phyloP scores from a whole-genome alignment of 2,797 vertebrate genomes.

The Heliangelus exortis region DNA sequence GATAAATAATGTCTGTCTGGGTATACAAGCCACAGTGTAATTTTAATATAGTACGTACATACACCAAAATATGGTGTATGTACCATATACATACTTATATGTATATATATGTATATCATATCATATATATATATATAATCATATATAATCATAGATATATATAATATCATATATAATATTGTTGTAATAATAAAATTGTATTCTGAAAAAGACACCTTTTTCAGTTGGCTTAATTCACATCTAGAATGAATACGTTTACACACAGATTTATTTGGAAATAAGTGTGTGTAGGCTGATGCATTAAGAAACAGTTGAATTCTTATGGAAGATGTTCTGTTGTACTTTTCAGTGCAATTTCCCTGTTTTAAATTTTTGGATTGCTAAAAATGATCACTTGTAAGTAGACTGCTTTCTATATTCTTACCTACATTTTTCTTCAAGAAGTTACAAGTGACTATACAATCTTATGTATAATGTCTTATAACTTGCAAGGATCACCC shows the following conservation, averaged over 20 bases:
- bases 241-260: neutral
- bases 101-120: too few species aligned
- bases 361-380: neutral
- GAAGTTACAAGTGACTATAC: neutral
- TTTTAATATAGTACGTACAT: neutral
- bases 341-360: neutral
- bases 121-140: too few species aligned
- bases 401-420: neutral
- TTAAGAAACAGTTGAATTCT: neutral
- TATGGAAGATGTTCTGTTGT: neutral
- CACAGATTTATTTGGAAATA: neutral
- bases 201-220: neutral
- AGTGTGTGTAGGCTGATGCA: neutral
- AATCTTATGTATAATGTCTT: neutral
- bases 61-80: neutral
- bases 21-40: neutral
- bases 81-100: too few species aligned
- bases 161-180: neutral
- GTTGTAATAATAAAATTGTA: neutral
- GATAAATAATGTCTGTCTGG: neutral
- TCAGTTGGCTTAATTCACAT: neutral
- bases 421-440: neutral
- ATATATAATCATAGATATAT: too few species aligned
- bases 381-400: neutral
- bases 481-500: neutral